phyloP scores from a whole-genome alignment of 1,140 invertebrate genomes.

The Rhagoletis zephyria region DNA sequence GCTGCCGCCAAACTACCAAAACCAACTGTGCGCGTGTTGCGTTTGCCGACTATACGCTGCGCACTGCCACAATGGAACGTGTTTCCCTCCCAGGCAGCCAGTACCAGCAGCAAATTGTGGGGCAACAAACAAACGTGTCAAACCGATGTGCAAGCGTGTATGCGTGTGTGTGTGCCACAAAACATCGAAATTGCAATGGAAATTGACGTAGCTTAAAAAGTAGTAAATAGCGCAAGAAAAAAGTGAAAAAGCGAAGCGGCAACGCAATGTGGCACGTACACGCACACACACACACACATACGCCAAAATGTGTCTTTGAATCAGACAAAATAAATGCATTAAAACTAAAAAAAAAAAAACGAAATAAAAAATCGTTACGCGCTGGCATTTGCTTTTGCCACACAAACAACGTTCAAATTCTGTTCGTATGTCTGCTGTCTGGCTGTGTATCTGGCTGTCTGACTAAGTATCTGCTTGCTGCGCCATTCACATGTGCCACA shows the following conservation, averaged over 20 bases:
- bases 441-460: not conserved
- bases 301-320: not conserved
- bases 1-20: slow-evolving; percentile 7
- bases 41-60: slow-evolving; percentile 4
- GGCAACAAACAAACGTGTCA: not conserved
- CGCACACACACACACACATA: not conserved
- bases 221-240: not conserved
- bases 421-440: too few species aligned
- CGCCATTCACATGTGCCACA: not conserved
- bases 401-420: too few species aligned
- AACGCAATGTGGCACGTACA: not conserved
- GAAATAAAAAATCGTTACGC: slow-evolving; percentile 25
- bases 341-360: too few species aligned
- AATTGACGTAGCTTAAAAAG: slow-evolving; percentile 35
- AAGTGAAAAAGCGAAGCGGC: not conserved
- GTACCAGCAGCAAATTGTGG: not conserved
- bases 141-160: not conserved
- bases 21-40: not conserved
- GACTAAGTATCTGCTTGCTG: not conserved
- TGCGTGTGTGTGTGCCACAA: not conserved
- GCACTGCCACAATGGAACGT: slow-evolving; percentile 22
- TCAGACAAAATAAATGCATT: not conserved
- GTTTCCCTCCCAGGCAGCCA: slow-evolving; percentile 32
- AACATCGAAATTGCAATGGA: slow-evolving; percentile 30
- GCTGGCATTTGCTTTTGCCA: too few species aligned